Conservation (phyloP, 1,140 invertebrate species). For the Babylonia areolata region DNA sequence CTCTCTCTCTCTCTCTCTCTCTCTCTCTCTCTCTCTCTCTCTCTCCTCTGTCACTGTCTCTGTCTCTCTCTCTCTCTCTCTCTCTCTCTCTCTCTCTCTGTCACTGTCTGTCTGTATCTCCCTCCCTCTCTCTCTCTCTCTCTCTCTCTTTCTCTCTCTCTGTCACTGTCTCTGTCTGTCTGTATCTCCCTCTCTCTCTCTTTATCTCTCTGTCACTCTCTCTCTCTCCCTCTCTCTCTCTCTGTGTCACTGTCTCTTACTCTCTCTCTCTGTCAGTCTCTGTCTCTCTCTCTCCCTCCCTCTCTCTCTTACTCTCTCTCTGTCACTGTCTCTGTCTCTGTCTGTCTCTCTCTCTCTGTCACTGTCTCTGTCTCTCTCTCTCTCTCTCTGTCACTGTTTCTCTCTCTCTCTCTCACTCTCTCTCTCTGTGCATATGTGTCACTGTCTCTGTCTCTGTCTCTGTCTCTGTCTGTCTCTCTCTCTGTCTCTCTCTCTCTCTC, state of each 20-base stretch:
- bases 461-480: neutral
- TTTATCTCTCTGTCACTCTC: no score
- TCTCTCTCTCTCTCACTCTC: no score
- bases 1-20: neutral
- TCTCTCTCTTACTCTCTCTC: no score
- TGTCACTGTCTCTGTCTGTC: no score
- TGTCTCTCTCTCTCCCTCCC: neutral
- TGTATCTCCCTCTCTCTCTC: no score
- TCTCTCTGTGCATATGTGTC: no score
- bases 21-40: neutral
- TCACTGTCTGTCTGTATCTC: no score
- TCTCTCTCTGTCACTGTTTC: no score
- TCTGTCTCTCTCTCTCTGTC: neutral
- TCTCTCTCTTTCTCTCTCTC: neutral
- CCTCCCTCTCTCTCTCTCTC: neutral
- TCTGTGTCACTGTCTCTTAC: neutral
- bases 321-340: neutral
- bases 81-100: neutral
- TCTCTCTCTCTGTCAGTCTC: neutral
- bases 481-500: neutral
- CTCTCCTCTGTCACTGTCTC: neutral
- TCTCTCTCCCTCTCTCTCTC: neutral
- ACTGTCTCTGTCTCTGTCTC: slow-evolving; percentile 1
- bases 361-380: no score
- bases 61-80: neutral